Evolutionary conservation across 1,140 invertebrate genomes (phyloP), one percentile per base, ranked within the genome.

Genomic region (Hyles euphorbiae): DNA sequence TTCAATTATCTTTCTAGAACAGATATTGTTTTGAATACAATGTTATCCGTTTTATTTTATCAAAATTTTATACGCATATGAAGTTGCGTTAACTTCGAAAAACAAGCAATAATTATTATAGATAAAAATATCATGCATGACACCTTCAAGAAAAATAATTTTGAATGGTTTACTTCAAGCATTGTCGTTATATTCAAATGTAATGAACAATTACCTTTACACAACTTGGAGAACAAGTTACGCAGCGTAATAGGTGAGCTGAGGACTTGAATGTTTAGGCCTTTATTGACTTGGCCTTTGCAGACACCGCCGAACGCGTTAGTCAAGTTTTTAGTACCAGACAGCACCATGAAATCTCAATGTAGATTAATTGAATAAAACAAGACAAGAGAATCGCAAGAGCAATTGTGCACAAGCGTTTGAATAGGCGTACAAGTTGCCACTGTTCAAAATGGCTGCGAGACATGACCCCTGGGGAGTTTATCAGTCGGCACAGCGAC

Each of bases 271-370:
- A 71, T 65, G 11, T 72, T 72, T 52, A 61, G 53, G 56, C 64
- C 63, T 53, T 55, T 60, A 45, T 34, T 54, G 7, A 54, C 33
- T 22, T 60, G 59, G 56, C 66, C 70, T 53, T 59, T 53, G 58
- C 64, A 64, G 61, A 71, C 64, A 62, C 72, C 66, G 65, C 72
- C 65, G 65, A 58, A 59, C 57, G 58, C 59, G 55, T 56, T 70
- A 55, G 59, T 53, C 56, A 68, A 64, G 50, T 62, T 61, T 34
- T 47, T 57, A 34, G 61, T 73, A 61, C 71, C 62, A 69, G 69
- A 58, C 58, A 80, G 81, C 80, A 86, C 78, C 84, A 88, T 87
- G 68, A 84, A 87, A 84, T 71, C 72, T 57, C 58, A 60, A 40
- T 70, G 40, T 60, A 57, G 6, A 61, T 56, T 22, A 48, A 45